Evolutionary conservation across 2,797 vertebrate species (phyloP).

Genomic region (Lithobates sylvaticus): DNA sequence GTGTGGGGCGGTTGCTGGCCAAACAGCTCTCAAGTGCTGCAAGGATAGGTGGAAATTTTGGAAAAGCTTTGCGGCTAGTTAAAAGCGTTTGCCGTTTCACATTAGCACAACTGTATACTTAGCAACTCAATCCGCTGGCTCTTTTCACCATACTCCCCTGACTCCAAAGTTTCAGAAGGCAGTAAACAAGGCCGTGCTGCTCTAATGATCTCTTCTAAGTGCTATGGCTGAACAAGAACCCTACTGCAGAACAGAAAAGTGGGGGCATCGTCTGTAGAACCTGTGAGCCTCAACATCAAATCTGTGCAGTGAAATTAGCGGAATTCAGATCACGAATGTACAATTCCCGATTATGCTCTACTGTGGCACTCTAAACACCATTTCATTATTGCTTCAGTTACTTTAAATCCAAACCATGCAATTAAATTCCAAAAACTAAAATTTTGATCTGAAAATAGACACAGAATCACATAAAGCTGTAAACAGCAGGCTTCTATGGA

Average conservation of each 20-base stretch:
- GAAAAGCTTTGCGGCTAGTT: constrained; percentile 12
- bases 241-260: no score
- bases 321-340: background rate
- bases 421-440: no score
- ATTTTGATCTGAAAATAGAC: no score
- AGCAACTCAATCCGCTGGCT: constrained; percentile 28
- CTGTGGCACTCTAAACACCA: background rate
- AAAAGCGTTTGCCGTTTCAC: constrained; percentile 33
- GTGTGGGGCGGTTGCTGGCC: background rate
- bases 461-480: no score
- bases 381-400: background rate
- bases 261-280: no score
- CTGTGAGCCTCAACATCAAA: background rate
- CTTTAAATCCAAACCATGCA: no score
- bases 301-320: background rate
- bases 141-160: constrained; percentile 44
- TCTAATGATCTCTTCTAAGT: constrained; percentile 35
- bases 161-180: constrained; percentile 45
- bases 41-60: background rate
- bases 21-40: background rate
- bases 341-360: background rate
- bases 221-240: constrained; percentile 16
- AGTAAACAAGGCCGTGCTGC: constrained; percentile 48
- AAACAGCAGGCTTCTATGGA: no score
- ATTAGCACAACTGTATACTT: constrained; percentile 53